A percentile compares a stretch with the other conserved stretches of the same genome.
These are phyloP conservation scores for Potamarius usumacintae DNA, from an alignment of 2,113 vertebrate species.

Conservation along the genomic window DNA sequence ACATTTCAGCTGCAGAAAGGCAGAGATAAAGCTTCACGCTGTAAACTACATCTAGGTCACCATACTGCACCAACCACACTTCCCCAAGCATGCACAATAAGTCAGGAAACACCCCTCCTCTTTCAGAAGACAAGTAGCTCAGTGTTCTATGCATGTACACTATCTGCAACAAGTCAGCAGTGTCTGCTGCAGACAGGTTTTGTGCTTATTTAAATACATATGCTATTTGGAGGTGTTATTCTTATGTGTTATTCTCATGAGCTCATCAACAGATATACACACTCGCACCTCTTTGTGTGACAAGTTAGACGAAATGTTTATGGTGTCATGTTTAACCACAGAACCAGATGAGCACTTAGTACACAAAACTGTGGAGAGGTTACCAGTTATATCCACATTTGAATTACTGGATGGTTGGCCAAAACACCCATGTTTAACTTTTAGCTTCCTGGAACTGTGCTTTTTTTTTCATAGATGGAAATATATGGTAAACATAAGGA, in stretches of 20 bases:
- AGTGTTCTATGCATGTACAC: conserved; percentile 24
- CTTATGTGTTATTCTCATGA: conserved; percentile 16
- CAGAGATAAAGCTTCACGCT: conserved; percentile 56
- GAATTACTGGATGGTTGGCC: background rate
- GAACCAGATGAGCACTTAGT: background rate
- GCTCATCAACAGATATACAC: background rate
- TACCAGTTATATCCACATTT: background rate
- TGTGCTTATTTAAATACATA: conserved; percentile 12
- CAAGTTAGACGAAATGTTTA: conserved; percentile 14
- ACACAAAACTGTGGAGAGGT: background rate
- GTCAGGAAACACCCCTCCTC: conserved; percentile 48
- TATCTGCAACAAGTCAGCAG: conserved; percentile 30
- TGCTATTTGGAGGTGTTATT: conserved; percentile 8
- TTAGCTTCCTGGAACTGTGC: background rate
- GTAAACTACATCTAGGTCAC: conserved; percentile 60
- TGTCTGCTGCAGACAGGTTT: conserved; percentile 32
- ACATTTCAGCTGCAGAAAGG: conserved; percentile 59
- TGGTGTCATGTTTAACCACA: conserved; percentile 4
- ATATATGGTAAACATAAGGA: background rate
- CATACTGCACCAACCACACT: conserved; percentile 49
- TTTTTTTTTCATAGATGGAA: background rate
- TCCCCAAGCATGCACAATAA: conserved; percentile 43
- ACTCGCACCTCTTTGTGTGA: background rate
- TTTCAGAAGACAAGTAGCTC: background rate
- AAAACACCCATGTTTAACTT: background rate